Conservation (phyloP, 2,888 invertebrate genomes). For the Horisme vitalbata region DNA sequence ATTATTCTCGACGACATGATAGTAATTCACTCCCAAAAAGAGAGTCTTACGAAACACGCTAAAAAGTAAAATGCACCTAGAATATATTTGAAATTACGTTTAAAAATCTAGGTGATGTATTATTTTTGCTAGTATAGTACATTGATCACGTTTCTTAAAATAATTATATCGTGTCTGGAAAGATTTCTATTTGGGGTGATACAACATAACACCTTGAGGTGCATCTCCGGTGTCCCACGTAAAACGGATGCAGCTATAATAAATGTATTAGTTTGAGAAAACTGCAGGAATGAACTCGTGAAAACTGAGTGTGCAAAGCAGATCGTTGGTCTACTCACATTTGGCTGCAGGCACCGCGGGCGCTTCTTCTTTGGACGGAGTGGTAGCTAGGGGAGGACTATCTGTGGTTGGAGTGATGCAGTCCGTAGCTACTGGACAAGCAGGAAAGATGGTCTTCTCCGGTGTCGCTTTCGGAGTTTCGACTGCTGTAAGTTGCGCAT, state of each 20-base stretch:
- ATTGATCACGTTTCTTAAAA: too few species aligned
- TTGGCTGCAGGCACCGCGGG: constrained; percentile 61
- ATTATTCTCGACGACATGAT: constrained; percentile 1
- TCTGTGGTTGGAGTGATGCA: constrained; percentile 45
- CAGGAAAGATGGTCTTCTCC: constrained; percentile 12
- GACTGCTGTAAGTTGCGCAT: constrained; percentile 3
- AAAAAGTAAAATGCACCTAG: too few species aligned
- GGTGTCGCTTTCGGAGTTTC: constrained; percentile 13
- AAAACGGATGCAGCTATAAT: constrained; percentile 61
- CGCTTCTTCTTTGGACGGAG: constrained; percentile 67
- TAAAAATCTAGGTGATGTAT: too few species aligned
- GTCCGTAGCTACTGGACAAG: constrained; percentile 25
- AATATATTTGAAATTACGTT: too few species aligned
- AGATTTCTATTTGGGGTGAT: not conserved
- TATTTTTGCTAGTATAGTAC: too few species aligned
- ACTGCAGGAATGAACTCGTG: constrained; percentile 77
- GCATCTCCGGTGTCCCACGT: constrained; percentile 41
- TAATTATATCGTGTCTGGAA: too few species aligned
- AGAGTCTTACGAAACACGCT: too few species aligned
- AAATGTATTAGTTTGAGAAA: constrained; percentile 75
- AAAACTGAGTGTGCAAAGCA: constrained; percentile 74
- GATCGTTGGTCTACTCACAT: constrained; percentile 70
- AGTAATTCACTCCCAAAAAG: not conserved
- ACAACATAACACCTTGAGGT: not conserved
- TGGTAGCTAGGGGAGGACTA: constrained; percentile 70